phyloP scores from a whole-genome alignment of 2,113 vertebrate species.

The Atlantisia rogersi region DNA sequence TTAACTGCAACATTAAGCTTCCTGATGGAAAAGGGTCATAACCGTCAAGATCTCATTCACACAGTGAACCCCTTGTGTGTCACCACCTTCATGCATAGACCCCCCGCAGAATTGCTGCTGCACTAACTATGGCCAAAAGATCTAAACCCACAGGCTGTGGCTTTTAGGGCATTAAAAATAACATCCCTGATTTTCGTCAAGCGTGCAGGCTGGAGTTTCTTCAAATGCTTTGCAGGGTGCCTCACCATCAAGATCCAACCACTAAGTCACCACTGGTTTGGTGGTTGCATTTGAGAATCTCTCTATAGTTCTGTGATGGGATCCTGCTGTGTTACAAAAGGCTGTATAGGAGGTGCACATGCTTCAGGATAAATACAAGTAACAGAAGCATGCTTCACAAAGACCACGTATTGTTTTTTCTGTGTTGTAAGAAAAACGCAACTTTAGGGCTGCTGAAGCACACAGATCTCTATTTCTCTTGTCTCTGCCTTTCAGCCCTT shows the following conservation, averaged over 20 bases:
- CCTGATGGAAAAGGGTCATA: not conserved
- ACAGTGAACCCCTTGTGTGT: not conserved
- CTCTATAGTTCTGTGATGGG: not conserved
- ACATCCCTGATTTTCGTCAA: fast-evolving
- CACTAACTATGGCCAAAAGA: not conserved
- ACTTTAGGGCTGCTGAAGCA: not conserved
- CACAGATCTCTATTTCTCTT: not conserved
- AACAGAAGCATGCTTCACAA: not conserved
- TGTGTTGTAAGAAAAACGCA: not conserved
- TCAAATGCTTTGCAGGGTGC: not conserved
- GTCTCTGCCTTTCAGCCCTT: not conserved
- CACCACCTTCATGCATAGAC: not conserved
- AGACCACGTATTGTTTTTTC: not conserved
- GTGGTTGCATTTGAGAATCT: not conserved
- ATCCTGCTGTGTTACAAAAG: not conserved
- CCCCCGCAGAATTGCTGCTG: not conserved
- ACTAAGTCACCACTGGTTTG: not conserved
- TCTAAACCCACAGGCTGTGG: not conserved
- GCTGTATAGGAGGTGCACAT: fast-evolving
- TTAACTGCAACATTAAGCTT: fast-evolving
- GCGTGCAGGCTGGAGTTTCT: not conserved
- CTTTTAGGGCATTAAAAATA: not conserved
- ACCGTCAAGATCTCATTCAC: fast-evolving
- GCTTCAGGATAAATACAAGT: not conserved
- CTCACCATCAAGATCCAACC: not conserved